A percentile compares a stretch with the other conserved stretches of the same genome.
Conservation (phyloP, 2,113 vertebrate species). For the Candoia aspera region DNA sequence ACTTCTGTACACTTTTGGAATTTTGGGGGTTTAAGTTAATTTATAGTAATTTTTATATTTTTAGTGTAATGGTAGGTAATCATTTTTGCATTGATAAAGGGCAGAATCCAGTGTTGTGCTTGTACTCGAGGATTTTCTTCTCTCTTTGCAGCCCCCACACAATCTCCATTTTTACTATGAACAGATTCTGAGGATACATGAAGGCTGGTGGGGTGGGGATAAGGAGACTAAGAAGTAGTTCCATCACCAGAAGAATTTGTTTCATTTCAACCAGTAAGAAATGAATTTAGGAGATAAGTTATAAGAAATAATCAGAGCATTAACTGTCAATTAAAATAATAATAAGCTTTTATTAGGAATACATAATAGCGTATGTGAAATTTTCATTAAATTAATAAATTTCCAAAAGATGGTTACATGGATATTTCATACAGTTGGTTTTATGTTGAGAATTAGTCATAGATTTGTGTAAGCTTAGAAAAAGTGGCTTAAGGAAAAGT, state of each 20-base stretch:
- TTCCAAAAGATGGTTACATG: slow-evolving; percentile 18
- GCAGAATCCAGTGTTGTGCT: not conserved
- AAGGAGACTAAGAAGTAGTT: not conserved
- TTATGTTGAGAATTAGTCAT: slow-evolving; percentile 39
- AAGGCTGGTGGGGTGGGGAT: not conserved
- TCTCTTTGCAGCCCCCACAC: not conserved
- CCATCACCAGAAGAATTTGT: not conserved
- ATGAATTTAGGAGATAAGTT: not conserved
- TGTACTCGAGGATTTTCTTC: not conserved
- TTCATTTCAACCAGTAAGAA: not conserved
- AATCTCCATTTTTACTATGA: not conserved
- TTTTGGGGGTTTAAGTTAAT: not conserved
- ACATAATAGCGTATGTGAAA: not conserved
- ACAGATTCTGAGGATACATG: not conserved
- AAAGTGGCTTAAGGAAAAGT: slow-evolving; percentile 60
- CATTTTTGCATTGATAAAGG: not conserved
- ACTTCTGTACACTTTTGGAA: not conserved
- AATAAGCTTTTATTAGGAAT: not conserved
- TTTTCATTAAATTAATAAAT: slow-evolving; percentile 23
- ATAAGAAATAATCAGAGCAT: not conserved
- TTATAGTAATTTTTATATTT: not conserved
- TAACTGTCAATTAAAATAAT: not conserved
- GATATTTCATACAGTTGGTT: not conserved
- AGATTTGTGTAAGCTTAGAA: slow-evolving; percentile 25
- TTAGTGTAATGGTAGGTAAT: not conserved